phyloP scores from a whole-genome alignment of 2,797 vertebrate species.

The Danio choprae region DNA sequence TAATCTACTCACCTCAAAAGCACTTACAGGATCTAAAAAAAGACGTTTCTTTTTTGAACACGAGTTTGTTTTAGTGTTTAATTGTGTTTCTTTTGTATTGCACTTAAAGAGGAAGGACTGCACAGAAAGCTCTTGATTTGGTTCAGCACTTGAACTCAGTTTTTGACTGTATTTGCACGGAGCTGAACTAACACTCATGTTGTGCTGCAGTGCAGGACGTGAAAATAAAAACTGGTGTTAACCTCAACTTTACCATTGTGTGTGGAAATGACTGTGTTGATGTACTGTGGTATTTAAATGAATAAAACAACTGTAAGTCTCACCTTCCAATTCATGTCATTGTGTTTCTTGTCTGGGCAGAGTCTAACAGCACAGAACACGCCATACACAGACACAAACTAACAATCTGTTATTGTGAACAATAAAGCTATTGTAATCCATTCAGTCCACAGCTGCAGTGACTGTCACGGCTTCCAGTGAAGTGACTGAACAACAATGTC shows the following conservation, averaged over 20 bases:
- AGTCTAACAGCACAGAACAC: neutral
- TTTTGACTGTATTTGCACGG: constrained; percentile 51
- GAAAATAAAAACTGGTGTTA: constrained; percentile 71
- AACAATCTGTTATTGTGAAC: neutral
- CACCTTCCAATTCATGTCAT: neutral
- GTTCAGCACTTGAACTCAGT: constrained; percentile 51
- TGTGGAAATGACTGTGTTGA: constrained; percentile 79
- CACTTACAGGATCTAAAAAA: constrained; percentile 16
- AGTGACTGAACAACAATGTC: constrained; percentile 16
- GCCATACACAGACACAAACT: neutral
- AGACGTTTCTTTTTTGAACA: constrained; percentile 21
- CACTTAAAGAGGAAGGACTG: constrained; percentile 15
- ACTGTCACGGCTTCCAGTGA: constrained; percentile 3
- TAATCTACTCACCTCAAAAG: constrained; percentile 22
- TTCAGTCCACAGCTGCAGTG: neutral
- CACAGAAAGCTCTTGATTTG: constrained; percentile 49
- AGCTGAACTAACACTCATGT: constrained; percentile 67
- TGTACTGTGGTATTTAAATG: constrained; percentile 74
- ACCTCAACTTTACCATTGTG: constrained; percentile 53
- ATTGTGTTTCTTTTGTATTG: constrained; percentile 9
- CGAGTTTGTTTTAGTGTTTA: neutral
- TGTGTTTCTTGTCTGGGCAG: constrained; percentile 10
- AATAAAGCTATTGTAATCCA: constrained; percentile 18
- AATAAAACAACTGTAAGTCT: constrained; percentile 59
- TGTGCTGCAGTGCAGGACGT: constrained; percentile 62